A percentile compares a stretch with the other conserved stretches of the same genome.
Conservation (phyloP, 2,113 vertebrate species). For the Chrysemys picta region DNA sequence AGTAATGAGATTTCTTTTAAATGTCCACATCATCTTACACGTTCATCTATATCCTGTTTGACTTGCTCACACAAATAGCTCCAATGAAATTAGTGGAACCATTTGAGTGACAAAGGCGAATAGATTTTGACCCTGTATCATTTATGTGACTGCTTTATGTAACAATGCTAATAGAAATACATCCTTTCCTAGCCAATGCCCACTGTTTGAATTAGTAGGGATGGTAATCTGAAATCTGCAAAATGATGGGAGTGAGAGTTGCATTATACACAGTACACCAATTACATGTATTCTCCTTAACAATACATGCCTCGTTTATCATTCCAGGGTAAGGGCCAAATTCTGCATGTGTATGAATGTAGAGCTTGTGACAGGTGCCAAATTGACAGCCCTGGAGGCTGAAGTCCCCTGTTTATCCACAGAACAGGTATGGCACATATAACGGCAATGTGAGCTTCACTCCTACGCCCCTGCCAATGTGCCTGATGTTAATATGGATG, state of each 20-base stretch:
- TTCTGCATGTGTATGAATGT: constrained; percentile 15
- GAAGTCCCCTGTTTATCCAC: constrained; percentile 68
- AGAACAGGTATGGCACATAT: constrained; percentile 70
- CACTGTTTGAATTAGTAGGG: constrained; percentile 24
- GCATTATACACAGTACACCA: constrained; percentile 27
- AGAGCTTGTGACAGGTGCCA: constrained; percentile 63
- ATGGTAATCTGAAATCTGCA: constrained; percentile 43
- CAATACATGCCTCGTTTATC: constrained; percentile 59
- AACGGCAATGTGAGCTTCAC: constrained; percentile 61
- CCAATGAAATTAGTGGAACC: neutral
- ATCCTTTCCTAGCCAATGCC: neutral
- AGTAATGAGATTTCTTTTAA: neutral
- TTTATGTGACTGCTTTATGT: neutral
- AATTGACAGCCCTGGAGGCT: constrained; percentile 57
- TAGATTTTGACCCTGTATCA: neutral
- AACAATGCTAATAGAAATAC: constrained; percentile 18
- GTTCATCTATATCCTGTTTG: neutral
- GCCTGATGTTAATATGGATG: constrained; percentile 60
- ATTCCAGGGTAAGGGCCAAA: constrained; percentile 52
- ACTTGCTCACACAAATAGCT: neutral
- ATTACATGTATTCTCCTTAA: constrained; percentile 46
- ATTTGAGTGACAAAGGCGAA: neutral
- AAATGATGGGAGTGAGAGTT: constrained; percentile 48
- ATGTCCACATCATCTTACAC: neutral
- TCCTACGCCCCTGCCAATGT: constrained; percentile 59